Evolutionary conservation across 2,797 vertebrate species (phyloP), one percentile per base, ranked within the genome.

Genomic region (Crocidura indochinensis): DNA sequence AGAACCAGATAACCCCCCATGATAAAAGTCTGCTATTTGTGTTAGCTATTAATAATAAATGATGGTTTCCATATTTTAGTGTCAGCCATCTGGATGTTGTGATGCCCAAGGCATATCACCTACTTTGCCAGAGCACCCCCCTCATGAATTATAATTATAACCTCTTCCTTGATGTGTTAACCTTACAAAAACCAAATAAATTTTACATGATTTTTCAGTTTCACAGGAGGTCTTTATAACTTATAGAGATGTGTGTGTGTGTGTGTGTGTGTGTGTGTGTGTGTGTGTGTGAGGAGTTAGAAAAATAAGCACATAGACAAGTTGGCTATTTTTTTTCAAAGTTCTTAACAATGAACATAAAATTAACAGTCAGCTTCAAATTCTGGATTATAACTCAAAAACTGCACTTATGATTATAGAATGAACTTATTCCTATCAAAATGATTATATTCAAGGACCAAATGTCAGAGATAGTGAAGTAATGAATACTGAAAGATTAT

Each of bases 11-110:
- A 94, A 53, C 7, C 49, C 20, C 26, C 14, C 14, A 26, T 88
- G 87, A 90, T 84, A 82, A 92, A 90, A 88, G 73, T 92, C 91
- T 86, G 19, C 90, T 87, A 26, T 9, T 65, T 53, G 1, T 71
- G 24, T 88, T 47, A 62, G 62, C 47, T 87, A 10, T 96, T 78
- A 95, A 96, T 96, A 94, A 97, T 96, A 86, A 90, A 96, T 94
- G 91, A 24, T 53, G 38, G 20, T 90, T 95, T 91, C 47, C 31
- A 81, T 76, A 62, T 84, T 94, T 88, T 68, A 72, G 31, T 68
- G 6, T 76, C 8, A 46, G 80, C 80, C 93, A 96, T 90, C 94
- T 96, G 96, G 83, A 67, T 90, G 51, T 71, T 47, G 73, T 19
- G 27, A n/a, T 69, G 95, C 96, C 94, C 84, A 76, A 75, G 91